A percentile compares a stretch with the other conserved stretches of the same genome.
These are phyloP conservation scores for Excalfactoria chinensis DNA, from an alignment of 2,113 vertebrate species.

Conservation along the genomic window DNA sequence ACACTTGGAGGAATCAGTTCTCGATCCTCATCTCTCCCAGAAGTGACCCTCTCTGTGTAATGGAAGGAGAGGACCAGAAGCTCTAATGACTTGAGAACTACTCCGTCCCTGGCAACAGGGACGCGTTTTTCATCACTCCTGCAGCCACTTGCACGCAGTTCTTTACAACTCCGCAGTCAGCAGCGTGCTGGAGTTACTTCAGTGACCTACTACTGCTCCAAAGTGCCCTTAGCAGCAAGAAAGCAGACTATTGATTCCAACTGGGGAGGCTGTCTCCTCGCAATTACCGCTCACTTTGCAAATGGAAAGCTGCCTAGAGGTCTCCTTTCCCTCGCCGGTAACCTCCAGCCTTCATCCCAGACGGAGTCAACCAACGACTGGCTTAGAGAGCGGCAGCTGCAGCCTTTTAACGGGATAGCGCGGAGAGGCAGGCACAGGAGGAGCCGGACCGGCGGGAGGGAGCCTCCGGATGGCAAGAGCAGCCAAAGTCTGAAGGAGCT, in stretches of 20 bases:
- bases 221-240: slow-evolving; percentile 70
- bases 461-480: not conserved
- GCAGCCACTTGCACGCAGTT: slow-evolving; percentile 80
- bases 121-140: slow-evolving; percentile 72
- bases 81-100: slow-evolving; percentile 76
- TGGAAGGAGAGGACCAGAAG: slow-evolving; percentile 58
- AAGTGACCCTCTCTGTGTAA: slow-evolving; percentile 53
- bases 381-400: slow-evolving; percentile 72
- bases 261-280: slow-evolving; percentile 70
- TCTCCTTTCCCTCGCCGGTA: slow-evolving; percentile 46
- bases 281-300: slow-evolving; percentile 78
- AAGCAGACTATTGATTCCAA: slow-evolving; percentile 76
- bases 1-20: slow-evolving; percentile 52
- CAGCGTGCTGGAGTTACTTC: slow-evolving; percentile 73
- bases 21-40: slow-evolving; percentile 68
- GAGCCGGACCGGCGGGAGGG: slow-evolving; percentile 56
- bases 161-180: slow-evolving; percentile 84
- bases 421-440: slow-evolving; percentile 45
- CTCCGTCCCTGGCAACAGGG: slow-evolving; percentile 76
- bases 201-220: slow-evolving; percentile 75
- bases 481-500: slow-evolving; percentile 21
- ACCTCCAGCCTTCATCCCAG: slow-evolving; percentile 79
- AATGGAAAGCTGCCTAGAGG: slow-evolving; percentile 56
- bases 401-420: slow-evolving; percentile 71
- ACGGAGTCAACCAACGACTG: slow-evolving; percentile 63